These are phyloP conservation scores for Atopsyche davidsoni DNA, from an alignment of 1,140 invertebrate species.

Conservation along the genomic window DNA sequence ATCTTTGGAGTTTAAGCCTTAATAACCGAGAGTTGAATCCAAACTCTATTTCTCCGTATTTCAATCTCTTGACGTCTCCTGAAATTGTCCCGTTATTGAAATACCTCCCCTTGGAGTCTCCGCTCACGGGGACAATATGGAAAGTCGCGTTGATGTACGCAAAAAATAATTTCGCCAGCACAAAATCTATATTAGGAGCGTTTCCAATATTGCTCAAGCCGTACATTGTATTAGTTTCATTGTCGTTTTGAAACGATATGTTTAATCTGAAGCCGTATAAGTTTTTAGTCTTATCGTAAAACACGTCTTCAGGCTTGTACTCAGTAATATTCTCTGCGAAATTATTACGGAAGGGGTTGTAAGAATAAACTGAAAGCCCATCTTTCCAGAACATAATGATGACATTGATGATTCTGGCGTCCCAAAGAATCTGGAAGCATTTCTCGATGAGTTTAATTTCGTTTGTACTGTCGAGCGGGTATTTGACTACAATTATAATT, in stretches of 20 bases:
- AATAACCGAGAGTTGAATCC: slow-evolving; percentile 41
- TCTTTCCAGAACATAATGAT: slow-evolving; percentile 36
- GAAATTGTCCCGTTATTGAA: slow-evolving; percentile 39
- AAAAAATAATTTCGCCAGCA: slow-evolving; percentile 29
- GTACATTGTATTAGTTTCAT: not conserved
- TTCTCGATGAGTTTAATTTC: slow-evolving; percentile 36
- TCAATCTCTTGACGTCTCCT: slow-evolving; percentile 39
- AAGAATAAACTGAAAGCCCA: slow-evolving; percentile 36
- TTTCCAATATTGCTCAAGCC: not conserved
- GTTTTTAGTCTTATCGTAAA: slow-evolving; percentile 1
- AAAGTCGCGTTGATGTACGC: slow-evolving; percentile 38
- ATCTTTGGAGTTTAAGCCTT: slow-evolving; percentile 39
- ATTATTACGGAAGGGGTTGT: slow-evolving; percentile 38
- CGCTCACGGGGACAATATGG: slow-evolving; percentile 35
- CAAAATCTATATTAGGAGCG: not conserved
- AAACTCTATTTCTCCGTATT: slow-evolving; percentile 40
- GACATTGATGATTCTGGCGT: slow-evolving; percentile 38
- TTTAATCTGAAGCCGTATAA: not conserved
- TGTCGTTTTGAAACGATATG: not conserved
- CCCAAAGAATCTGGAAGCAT: slow-evolving; percentile 40
- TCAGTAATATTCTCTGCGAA: slow-evolving; percentile 15
- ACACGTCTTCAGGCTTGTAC: not conserved
- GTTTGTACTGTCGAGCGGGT: slow-evolving; percentile 33
- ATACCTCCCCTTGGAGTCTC: slow-evolving; percentile 39
- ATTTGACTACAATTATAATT: slow-evolving; percentile 40